phyloP scores from a whole-genome alignment of 53 echinoderm and acorn worm species.

The Hippasteria phrygiana region DNA sequence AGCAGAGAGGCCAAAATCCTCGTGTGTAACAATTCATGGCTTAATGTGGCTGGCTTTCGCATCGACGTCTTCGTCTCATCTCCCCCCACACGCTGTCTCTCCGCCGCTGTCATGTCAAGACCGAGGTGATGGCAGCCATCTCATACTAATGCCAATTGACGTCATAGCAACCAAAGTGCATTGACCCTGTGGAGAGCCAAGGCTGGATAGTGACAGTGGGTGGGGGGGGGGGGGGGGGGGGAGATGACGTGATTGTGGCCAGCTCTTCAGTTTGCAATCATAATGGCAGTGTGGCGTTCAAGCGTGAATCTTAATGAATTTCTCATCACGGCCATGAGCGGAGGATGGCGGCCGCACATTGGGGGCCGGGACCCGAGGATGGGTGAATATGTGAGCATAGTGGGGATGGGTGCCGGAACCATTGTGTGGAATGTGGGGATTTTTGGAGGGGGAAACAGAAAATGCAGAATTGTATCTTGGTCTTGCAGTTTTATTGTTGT shows the following conservation, averaged over 20 bases:
- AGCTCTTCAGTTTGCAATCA: constrained; percentile 3
- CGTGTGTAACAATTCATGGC: constrained; percentile 1
- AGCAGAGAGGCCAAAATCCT: background rate
- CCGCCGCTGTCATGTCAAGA: background rate
- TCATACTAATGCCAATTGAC: constrained; percentile 57
- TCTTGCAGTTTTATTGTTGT: no score
- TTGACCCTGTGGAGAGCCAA: constrained; percentile 30
- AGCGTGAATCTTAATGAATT: constrained; percentile 56
- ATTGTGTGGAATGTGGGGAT: no score
- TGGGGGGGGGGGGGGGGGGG: background rate
- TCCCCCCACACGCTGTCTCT: background rate
- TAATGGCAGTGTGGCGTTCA: constrained; percentile 48
- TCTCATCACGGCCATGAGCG: background rate
- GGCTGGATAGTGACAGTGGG: background rate
- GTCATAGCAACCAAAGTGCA: constrained; percentile 69
- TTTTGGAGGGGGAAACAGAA: no score
- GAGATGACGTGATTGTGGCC: constrained; percentile 57
- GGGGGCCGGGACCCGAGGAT: background rate
- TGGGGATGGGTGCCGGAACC: no score
- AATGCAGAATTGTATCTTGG: no score
- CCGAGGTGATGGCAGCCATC: constrained; percentile 15
- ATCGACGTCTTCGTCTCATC: background rate
- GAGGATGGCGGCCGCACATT: background rate
- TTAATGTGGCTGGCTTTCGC: background rate
- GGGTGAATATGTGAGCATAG: background rate